Evolutionary conservation across 2,113 vertebrate species (phyloP).

Genomic region (Formicarius rufipectus): DNA sequence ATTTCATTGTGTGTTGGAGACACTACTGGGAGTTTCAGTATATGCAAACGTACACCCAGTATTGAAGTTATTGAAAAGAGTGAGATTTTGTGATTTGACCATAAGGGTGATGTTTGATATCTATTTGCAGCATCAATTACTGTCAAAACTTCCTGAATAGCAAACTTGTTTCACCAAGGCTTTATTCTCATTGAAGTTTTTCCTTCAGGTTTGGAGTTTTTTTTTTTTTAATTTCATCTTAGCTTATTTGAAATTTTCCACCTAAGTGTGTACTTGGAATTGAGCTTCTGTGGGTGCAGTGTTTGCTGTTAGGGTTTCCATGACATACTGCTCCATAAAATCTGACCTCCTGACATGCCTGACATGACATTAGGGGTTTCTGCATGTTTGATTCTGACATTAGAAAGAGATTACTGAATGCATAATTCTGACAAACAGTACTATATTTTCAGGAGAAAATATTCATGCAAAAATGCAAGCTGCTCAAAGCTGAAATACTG

Average conservation of each 20-base stretch:
- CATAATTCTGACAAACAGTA: neutral
- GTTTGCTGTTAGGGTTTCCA: neutral
- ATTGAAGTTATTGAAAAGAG: neutral
- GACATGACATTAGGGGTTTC: neutral
- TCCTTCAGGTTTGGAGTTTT: neutral
- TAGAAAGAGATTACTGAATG: neutral
- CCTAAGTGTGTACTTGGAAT: neutral
- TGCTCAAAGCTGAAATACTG: constrained; percentile 47
- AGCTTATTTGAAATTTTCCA: neutral
- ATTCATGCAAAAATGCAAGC: neutral
- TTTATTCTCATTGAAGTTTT: neutral
- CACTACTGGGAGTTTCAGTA: neutral
- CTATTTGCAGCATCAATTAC: neutral
- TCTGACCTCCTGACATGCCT: constrained; percentile 12
- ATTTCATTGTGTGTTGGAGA: neutral
- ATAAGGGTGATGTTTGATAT: neutral
- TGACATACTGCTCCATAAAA: constrained; percentile 3
- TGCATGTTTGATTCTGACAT: constrained; percentile 33
- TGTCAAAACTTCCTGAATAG: neutral
- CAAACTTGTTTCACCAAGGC: neutral
- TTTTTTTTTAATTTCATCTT: neutral
- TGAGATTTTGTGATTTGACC: neutral
- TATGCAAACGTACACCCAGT: neutral
- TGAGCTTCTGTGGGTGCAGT: neutral
- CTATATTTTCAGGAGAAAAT: constrained; percentile 43